These are phyloP conservation scores for Harlomillsia oculata DNA, from an alignment of 1,140 invertebrate genomes.

Conservation along the genomic window DNA sequence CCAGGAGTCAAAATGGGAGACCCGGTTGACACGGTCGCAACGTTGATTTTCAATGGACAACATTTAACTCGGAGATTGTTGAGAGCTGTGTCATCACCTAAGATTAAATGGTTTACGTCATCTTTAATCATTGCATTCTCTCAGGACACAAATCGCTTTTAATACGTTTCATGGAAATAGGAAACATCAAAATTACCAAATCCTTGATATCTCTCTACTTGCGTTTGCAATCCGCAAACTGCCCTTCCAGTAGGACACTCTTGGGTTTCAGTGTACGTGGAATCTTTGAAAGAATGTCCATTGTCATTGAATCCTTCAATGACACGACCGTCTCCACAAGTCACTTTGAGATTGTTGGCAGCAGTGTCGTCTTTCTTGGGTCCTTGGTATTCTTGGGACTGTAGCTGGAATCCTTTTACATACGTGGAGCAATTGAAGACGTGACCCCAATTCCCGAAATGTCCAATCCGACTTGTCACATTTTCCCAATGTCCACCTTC, in stretches of 20 bases:
- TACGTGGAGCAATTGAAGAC: constrained; percentile 12
- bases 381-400: constrained; percentile 21
- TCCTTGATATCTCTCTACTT: constrained; percentile 22
- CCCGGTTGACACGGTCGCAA: too few species aligned
- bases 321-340: constrained; percentile 1
- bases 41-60: too few species aligned
- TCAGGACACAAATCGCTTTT: too few species aligned
- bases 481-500: not conserved
- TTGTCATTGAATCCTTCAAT: constrained; percentile 19
- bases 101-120: too few species aligned
- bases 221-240: constrained; percentile 17
- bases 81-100: constrained; percentile 15
- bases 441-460: constrained; percentile 15
- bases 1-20: too few species aligned
- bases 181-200: constrained; percentile 11
- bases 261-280: constrained; percentile 6
- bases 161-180: too few species aligned
- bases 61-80: constrained; percentile 18
- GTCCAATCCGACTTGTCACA: constrained; percentile 13
- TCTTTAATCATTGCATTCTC: too few species aligned
- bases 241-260: constrained; percentile 4
- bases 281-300: constrained; percentile 3
- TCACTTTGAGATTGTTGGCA: constrained; percentile 16
- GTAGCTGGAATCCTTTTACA: constrained; percentile 16
- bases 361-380: constrained; percentile 4